Evolutionary conservation across 1,140 invertebrate genomes (phyloP), one percentile per base, ranked within the genome.

Genomic region (Hylaeus volcanicus): DNA sequence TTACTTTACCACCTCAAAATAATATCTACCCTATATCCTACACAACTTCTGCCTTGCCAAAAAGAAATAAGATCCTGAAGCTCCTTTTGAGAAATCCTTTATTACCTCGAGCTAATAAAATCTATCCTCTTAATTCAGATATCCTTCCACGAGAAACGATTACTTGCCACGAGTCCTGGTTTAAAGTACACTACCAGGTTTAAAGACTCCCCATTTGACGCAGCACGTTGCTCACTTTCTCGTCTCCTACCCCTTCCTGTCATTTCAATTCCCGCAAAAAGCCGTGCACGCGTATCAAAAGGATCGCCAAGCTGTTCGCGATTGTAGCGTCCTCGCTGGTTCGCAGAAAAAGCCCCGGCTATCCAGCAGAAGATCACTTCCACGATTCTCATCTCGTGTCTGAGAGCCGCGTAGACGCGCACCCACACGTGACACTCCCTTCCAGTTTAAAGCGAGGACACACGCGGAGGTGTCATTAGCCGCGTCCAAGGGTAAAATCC

Each of bases 401-500:
- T 48, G 12, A 15, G 11, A 39, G 55, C 5, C n/a, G 26, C 45
- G 39, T 37, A 37, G n/a, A 26, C 48, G 48, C 56, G 8, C 6
- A 45, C 12, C 3, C 9, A 58, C n/a, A 51, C 37, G 43, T 2
- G 43, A 15, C 11, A 8, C 60, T 43, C 61, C 6, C n/a, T 6
- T 11, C 14, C n/a, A 5, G 15, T 12, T 45, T 12, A n/a, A 64
- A 53, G 45, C 6, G 58, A 15, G 26, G 26, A 79, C 51, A 41
- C 69, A 39, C 41, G 68, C 14, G 60, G 11, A 72, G 12, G 56
- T 63, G 58, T 78, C 60, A 64, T 79, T 73, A 79, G 60, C 48
- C 76, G 45, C 45, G 69, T 63, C 58, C 15, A 73, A 73, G 69
- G n/a, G 58, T 73, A 55, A 69, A 77, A 60, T 78, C 45, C 56